Base-by-base conservation (phyloP, 2,888 invertebrate species). In the Iphiclides podalirius region DNA sequence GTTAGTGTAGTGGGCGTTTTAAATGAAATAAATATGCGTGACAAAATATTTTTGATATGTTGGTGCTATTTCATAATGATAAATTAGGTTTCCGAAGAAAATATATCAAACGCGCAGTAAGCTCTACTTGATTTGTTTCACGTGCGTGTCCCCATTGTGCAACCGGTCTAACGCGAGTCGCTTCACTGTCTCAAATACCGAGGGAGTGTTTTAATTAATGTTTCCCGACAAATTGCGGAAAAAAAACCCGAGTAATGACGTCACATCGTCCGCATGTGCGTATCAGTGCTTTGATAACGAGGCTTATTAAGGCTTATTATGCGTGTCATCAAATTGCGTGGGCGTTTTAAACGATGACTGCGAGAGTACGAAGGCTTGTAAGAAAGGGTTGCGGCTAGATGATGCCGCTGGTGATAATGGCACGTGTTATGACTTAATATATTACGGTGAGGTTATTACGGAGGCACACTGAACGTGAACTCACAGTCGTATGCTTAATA, bases 161-260 rank as follows among this genome's bases (percentile, higher is more conserved):
- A 54, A 58, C 66, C 54, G 55, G 63, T 61, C 33, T 61, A 50
- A 59, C 51, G 47, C 59, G 56, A 63, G 66, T 66, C 67, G 66
- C 70, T 67, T 63, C 64, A 66, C 63, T 71, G 73, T 77, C 72
- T 78, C 75, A 71, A 75, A 75, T 70, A 64, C 63, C 72, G 64
- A 61, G 75, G 75, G 77, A 74, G 72, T 72, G 70, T 77, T 80
- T 81, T 77, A 81, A 82, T 83, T 80, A 79, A 79, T 77, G 72
- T 78, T 72, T 66, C 63, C 66, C 66, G 71, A 75, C 74, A 77
- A 80, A 75, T 79, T 75, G 73, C 69, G 70, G n/a, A 11, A 79
- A 79, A 82, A 83, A 82, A 81, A 75, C 63, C 67, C 62, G 54
- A 53, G 60, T 74, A 73, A 78, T 76, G 75, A 75, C 72, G 70